A percentile compares a stretch with the other conserved stretches of the same genome.
Evolutionary conservation across 1,140 invertebrate species (phyloP).

Genomic region (Cherax quadricarinatus): DNA sequence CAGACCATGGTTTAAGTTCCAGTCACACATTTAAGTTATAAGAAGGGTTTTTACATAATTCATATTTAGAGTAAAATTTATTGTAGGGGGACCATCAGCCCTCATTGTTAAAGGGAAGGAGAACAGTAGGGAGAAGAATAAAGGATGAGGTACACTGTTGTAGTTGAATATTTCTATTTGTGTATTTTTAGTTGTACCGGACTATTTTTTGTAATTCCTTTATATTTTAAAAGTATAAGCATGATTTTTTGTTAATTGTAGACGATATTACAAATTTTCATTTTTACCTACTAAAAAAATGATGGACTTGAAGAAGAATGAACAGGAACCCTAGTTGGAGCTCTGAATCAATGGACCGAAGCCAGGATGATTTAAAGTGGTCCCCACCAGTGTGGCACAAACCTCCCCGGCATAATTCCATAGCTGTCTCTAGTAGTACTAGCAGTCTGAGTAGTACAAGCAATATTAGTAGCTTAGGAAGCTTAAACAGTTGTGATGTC

Average conservation of each 20-base stretch:
- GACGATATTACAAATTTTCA: background rate
- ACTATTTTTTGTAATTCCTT: background rate
- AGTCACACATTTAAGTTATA: no score
- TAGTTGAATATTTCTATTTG: background rate
- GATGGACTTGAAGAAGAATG: conserved; percentile 35
- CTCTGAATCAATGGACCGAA: conserved; percentile 41
- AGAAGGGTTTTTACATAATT: no score
- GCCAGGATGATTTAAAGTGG: conserved; percentile 10
- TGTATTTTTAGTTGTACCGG: background rate
- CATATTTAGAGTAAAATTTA: no score
- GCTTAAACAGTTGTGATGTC: conserved; percentile 14
- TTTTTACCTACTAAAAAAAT: background rate
- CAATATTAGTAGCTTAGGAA: background rate
- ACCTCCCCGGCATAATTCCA: conserved; percentile 20
- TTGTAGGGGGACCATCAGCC: no score
- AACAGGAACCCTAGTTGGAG: conserved; percentile 33
- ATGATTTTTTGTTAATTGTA: no score
- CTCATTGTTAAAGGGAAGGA: no score
- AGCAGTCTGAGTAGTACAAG: conserved; percentile 43
- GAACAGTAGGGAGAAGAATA: no score
- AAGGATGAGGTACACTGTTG: no score
- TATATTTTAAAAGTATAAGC: no score
- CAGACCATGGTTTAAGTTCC: no score
- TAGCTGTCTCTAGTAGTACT: conserved; percentile 43
- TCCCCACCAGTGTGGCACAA: background rate